These are phyloP conservation scores for Psephotus haematonotus DNA, from an alignment of 2,113 vertebrate genomes.

Conservation along the genomic window DNA sequence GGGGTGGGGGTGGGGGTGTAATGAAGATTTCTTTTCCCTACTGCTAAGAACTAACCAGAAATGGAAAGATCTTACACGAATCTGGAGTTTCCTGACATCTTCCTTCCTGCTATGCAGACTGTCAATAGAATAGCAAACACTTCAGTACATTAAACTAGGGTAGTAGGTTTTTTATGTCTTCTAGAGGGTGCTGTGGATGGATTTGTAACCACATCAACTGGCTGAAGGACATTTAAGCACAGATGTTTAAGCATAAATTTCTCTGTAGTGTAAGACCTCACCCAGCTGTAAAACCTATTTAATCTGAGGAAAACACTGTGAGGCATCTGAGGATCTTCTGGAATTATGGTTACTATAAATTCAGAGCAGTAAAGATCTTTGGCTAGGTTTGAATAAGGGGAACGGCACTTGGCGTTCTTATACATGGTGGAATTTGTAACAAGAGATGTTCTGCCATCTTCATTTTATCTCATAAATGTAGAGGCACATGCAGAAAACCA, in stretches of 20 bases:
- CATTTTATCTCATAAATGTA: neutral
- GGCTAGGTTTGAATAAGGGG: neutral
- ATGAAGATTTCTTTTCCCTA: neutral
- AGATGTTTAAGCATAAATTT: slow-evolving; percentile 54
- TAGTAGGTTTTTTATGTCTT: slow-evolving; percentile 25
- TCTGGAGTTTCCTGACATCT: neutral
- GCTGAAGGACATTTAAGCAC: slow-evolving; percentile 38
- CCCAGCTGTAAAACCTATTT: slow-evolving; percentile 30
- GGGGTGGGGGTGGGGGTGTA: no score
- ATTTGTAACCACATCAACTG: neutral
- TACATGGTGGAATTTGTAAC: neutral
- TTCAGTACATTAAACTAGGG: neutral
- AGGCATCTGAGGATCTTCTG: slow-evolving; percentile 37
- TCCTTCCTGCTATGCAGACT: neutral
- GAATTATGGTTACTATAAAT: slow-evolving; percentile 56
- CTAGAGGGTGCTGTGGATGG: neutral
- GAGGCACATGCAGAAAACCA: neutral
- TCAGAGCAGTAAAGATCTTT: neutral
- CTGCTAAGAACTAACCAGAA: neutral
- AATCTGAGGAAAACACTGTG: neutral
- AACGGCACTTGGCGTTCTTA: neutral
- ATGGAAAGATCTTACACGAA: neutral
- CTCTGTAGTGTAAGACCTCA: slow-evolving; percentile 22
- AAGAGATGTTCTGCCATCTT: neutral
- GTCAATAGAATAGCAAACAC: neutral